Evolutionary conservation across 2,113 vertebrate species (phyloP), one percentile per base, ranked within the genome.

Genomic region (Echinops telfairi): DNA sequence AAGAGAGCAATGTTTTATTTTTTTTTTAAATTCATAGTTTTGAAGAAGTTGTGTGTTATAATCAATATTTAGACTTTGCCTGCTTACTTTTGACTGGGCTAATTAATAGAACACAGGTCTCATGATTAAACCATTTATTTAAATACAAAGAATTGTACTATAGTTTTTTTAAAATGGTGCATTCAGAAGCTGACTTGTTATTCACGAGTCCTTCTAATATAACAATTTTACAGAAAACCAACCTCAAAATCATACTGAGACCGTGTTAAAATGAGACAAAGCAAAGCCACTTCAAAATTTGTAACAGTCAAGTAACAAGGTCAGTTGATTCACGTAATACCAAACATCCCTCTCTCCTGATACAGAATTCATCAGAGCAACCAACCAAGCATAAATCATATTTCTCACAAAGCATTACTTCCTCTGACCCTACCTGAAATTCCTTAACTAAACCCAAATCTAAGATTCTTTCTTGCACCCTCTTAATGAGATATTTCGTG

Each of bases 201-300:
- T 1, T 31, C 10, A 89, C 1, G 85, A 22, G 15, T 14, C 76
- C 93, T 86, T 86, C 23, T 71, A 23, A 92, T 27, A 86, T 33
- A 57, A 90, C 12, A 83, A 71, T 40, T 31, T 79, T 22, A 89
- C 0, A 83, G 10, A 79, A 79, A 70, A 91, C 2, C 16, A 90
- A 86, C 12, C 4, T 76, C 77, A 92, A 78, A 3, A 7, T 33
- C 96, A 85, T 3, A 95, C 29, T 31, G n/a, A 38, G 79, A 43
- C 12, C 36, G 83, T 43, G 62, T 79, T 68, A 87, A 53, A 92
- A 76, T 10, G 53, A 89, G 40, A 89, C 31, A 94, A 84, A 89
- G 31, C n/a, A 88, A 90, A 75, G n/a, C 38, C 12, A 92, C 85
- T 78, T 79, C 73, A 47, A 62, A 89, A 81, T 90, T 23, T 95